Conservation (phyloP, 1,140 invertebrate species). For the Caenorhabditis latens region DNA sequence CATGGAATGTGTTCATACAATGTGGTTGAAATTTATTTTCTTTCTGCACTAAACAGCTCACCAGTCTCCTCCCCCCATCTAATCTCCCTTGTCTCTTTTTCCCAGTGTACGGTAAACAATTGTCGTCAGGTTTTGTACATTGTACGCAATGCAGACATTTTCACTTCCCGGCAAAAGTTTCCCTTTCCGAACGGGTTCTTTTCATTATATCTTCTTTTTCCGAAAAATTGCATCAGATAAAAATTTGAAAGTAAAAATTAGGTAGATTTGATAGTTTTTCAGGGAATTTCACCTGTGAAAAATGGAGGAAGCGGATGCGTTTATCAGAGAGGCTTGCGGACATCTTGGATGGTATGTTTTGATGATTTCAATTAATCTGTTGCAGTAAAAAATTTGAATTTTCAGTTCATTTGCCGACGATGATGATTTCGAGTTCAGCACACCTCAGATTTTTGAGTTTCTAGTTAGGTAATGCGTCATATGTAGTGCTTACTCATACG, state of each 20-base stretch:
- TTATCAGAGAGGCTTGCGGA: constrained; percentile 27
- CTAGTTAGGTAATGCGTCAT: not conserved
- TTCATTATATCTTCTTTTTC: not conserved
- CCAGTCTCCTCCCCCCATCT: not conserved
- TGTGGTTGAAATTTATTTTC: too few species aligned
- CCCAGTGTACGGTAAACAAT: not conserved
- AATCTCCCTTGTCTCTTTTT: not conserved
- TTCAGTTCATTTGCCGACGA: constrained; percentile 39
- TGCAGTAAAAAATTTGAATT: not conserved
- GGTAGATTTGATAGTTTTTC: not conserved
- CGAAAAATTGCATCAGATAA: too few species aligned
- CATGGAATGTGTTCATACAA: too few species aligned
- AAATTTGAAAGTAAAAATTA: too few species aligned
- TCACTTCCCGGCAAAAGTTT: not conserved
- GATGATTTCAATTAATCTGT: not conserved
- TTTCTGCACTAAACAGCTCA: too few species aligned
- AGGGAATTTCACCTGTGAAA: constrained; percentile 46
- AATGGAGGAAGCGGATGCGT: constrained; percentile 43
- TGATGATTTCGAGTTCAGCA: constrained; percentile 44
- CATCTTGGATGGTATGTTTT: constrained; percentile 22
- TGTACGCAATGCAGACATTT: constrained; percentile 9
- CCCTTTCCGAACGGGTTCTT: not conserved
- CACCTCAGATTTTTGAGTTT: constrained; percentile 51
- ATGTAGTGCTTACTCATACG: not conserved
- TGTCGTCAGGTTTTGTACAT: constrained; percentile 5